These are phyloP conservation scores for Cetoscarus ocellatus DNA, from an alignment of 2,797 vertebrate genomes.

Conservation along the genomic window DNA sequence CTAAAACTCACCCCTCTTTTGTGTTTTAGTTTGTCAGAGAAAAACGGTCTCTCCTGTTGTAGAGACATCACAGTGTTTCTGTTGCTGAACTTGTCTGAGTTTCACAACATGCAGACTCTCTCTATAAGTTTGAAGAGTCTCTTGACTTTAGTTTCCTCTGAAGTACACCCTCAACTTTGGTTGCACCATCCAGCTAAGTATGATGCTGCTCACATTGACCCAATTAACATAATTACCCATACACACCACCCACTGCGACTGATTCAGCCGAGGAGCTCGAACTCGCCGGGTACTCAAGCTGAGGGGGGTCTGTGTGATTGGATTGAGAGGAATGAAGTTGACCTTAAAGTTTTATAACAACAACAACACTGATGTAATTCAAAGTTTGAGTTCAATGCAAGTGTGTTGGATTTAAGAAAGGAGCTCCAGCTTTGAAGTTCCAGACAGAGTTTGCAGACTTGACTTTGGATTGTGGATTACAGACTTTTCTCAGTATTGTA, in stretches of 20 bases:
- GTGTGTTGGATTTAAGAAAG: background rate
- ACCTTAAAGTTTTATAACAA: conserved; percentile 46
- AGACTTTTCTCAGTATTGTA: background rate
- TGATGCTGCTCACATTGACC: conserved; percentile 54
- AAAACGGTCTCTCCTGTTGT: background rate
- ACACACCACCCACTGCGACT: conserved; percentile 33
- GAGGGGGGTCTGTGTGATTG: conserved; percentile 42
- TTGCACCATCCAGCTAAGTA: conserved; percentile 20
- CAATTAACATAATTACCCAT: conserved; percentile 63
- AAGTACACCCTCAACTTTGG: conserved; percentile 40
- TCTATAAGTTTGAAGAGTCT: conserved; percentile 10
- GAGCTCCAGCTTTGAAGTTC: background rate
- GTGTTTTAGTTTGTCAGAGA: background rate
- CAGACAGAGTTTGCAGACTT: background rate
- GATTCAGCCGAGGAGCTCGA: conserved; percentile 40
- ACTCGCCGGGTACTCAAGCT: conserved; percentile 36
- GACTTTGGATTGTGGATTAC: too few species aligned
- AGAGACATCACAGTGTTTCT: background rate
- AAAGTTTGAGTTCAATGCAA: conserved; percentile 17
- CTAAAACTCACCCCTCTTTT: background rate
- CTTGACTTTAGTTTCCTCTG: conserved; percentile 31
- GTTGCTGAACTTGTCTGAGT: background rate
- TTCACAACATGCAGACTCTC: conserved; percentile 1
- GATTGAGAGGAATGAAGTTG: conserved; percentile 45
- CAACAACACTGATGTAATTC: conserved; percentile 4